These are phyloP conservation scores for Upupa epops DNA, from an alignment of 2,113 vertebrate genomes.

Conservation along the genomic window DNA sequence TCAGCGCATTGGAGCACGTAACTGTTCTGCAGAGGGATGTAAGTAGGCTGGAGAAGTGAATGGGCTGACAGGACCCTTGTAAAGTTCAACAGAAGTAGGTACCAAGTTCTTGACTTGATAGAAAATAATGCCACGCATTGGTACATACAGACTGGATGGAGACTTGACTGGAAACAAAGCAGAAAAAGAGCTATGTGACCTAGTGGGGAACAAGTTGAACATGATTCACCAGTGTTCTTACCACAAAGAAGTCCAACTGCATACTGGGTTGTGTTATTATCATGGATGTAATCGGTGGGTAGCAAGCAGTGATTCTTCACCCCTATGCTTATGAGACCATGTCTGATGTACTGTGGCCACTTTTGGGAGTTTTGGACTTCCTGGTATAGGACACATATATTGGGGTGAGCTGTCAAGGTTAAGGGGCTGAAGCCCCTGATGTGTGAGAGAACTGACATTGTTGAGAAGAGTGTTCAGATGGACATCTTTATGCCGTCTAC, in stretches of 20 bases:
- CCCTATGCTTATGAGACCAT: not conserved
- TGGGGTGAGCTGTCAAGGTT: rapidly evolving
- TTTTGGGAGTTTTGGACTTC: not conserved
- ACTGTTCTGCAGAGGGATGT: not conserved
- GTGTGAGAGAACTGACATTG: not conserved
- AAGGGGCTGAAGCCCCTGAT: not conserved
- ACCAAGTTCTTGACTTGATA: not conserved
- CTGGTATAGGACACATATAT: not conserved
- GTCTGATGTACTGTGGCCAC: not conserved
- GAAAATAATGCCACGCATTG: not conserved
- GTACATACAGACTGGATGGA: not conserved
- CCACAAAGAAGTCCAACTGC: not conserved
- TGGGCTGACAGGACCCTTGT: not conserved
- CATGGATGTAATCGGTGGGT: not conserved
- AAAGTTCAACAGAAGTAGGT: not conserved
- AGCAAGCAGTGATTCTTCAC: not conserved
- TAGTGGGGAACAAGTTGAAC: not conserved
- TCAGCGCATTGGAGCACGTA: not conserved
- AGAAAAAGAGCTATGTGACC: not conserved
- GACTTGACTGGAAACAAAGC: not conserved
- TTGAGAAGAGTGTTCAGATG: not conserved
- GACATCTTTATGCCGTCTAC: not conserved
- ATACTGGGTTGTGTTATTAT: not conserved
- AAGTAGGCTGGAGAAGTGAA: not conserved
- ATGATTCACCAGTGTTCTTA: not conserved